Base-by-base conservation (phyloP, 2,797 vertebrate species). In the Clarias pachynema region DNA sequence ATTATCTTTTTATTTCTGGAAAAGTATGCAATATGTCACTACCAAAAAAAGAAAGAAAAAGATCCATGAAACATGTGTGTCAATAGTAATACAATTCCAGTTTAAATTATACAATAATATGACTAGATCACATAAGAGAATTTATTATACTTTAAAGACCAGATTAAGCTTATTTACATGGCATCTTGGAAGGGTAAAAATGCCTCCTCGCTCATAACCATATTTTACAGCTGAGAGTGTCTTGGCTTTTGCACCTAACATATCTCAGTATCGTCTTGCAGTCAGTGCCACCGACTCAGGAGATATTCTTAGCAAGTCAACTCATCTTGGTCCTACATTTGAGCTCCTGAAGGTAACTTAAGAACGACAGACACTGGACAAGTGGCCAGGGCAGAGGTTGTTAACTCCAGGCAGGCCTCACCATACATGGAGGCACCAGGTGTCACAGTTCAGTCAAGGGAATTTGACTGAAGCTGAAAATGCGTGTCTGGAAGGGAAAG, bases 251-350 rank as follows among this genome's bases (percentile, higher is more conserved):
- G 86, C 84, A 88, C 91, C 89, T 89, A 90, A 93, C 92, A 91
- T 95, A 94, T 92, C 90, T 73, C 65, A 91, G 92, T 89, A 86
- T 93, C 92, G 89, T 86, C 87, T 89, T 88, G 85, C 91, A 93
- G 92, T 92, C 90, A 87, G 74, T 79, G 86, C 74, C 57, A 56
- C 31, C n/a, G 81, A 89, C 74, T 86, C 77, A 83, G 62, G 0
- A 86, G 93, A 92, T 94, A 94, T 92, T 94, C 93, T 95, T 96
- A 96, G 95, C 89, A 83, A 26, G 89, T 37, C 60, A 85, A 81
- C 79, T 86, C 88, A 87, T 89, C 83, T 65, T 88, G 82, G 79
- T 87, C 68, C 37, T 65, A 83, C 86, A 89, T 88, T 84, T 90
- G 85, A 91, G 87, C 88, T 89, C 84, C 89, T 91, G 75, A 79